These are phyloP conservation scores for Montipora sp. DNA, from an alignment of 64 coral and sea anemone species.

Conservation along the genomic window DNA sequence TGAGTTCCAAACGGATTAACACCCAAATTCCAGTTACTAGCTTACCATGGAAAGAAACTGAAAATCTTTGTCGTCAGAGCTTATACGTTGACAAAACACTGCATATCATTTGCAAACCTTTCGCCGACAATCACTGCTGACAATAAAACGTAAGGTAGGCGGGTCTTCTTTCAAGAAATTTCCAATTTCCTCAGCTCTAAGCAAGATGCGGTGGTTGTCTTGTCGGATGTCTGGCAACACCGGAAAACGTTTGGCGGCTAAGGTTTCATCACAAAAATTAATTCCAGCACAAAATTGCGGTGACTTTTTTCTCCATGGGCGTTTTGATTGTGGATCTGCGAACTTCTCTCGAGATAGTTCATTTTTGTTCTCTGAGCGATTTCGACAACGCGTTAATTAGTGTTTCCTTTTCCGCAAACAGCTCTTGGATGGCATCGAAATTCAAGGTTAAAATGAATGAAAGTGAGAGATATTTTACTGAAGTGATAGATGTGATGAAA, in stretches of 20 bases:
- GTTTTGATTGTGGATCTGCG: not conserved
- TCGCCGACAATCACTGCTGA: constrained; percentile 6
- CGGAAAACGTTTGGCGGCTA: constrained; percentile 15
- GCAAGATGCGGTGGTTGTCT: not conserved
- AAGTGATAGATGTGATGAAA: constrained; percentile 16
- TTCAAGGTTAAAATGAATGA: constrained; percentile 19
- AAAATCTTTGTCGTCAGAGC: constrained; percentile 12
- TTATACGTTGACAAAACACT: constrained; percentile 17
- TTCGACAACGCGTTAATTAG: not conserved
- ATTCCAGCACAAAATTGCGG: not conserved
- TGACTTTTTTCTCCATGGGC: not conserved
- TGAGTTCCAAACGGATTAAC: constrained; percentile 24
- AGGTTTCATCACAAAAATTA: constrained; percentile 30
- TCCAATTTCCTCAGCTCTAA: not conserved
- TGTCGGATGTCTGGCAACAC: not conserved
- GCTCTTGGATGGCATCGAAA: not conserved
- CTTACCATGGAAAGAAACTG: constrained; percentile 6
- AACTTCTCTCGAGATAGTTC: not conserved
- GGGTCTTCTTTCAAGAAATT: not conserved
- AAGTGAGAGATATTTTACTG: constrained; percentile 4
- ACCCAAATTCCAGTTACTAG: constrained; percentile 28
- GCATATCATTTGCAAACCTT: constrained; percentile 8
- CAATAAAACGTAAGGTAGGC: not conserved
- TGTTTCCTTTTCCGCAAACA: not conserved
- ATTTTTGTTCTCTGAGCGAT: not conserved